phyloP scores from a whole-genome alignment of 2,888 invertebrate species.

The Sarcophaga carnaria region DNA sequence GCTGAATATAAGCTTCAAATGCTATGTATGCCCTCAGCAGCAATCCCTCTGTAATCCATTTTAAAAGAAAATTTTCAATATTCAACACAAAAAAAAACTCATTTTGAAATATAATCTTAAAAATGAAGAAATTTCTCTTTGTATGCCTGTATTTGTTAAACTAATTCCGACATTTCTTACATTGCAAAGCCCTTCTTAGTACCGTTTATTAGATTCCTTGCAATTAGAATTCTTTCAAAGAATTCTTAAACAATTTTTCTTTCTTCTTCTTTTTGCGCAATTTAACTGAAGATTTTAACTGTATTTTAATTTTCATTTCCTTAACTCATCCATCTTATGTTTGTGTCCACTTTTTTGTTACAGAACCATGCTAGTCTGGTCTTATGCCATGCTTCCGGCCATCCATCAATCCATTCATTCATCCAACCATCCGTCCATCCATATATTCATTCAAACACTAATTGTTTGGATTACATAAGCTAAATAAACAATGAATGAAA shows the following conservation, averaged over 20 bases:
- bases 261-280: conserved; percentile 3
- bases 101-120: too few relatives aligned
- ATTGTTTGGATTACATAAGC: conserved; percentile 68
- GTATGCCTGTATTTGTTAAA: too few relatives aligned
- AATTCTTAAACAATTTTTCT: not conserved
- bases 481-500: conserved; percentile 63
- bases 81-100: too few relatives aligned
- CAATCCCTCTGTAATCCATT: too few relatives aligned
- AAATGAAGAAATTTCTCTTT: too few relatives aligned
- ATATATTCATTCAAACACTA: conserved; percentile 50
- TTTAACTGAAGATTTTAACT: conserved; percentile 12
- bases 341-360: not conserved
- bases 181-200: too few relatives aligned
- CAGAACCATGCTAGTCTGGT: not conserved
- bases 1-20: too few relatives aligned
- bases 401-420: not conserved
- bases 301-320: conserved; percentile 30
- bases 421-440: not conserved
- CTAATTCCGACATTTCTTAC: too few relatives aligned
- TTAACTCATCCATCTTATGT: conserved; percentile 16
- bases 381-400: too few relatives aligned
- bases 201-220: not conserved
- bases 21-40: too few relatives aligned
- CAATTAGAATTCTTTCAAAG: not conserved
- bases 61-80: too few relatives aligned